Base-by-base conservation (phyloP, 2,113 vertebrate species). In the Phainopepla nitens region DNA sequence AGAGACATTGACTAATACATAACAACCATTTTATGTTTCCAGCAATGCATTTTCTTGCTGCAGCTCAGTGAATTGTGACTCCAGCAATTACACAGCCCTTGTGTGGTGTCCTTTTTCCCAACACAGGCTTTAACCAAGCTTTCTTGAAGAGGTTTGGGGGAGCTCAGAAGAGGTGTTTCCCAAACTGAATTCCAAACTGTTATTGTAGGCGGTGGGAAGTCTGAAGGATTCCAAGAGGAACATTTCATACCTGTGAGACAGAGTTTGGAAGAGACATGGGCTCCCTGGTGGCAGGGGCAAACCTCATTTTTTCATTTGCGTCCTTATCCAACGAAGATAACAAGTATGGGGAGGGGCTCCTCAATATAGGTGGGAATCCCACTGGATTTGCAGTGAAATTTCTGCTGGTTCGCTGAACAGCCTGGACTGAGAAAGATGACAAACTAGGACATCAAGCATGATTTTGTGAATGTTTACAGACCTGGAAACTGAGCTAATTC, bases 1-100 rank as follows among this genome's bases (percentile, higher is more conserved):
- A 62, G 23, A 82, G 10, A 17, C 8, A 2, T 25, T 70, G n/a
- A 17, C 1, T 4, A 50, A 27, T 36, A 41, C 0, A 2, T 49
- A 82, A 51, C 14, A 68, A 44, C 10, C 9, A n/a, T 15, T 72
- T 51, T 27, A 76, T 29, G 4, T 31, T 49, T 70, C 28, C 6
- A 42, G 12, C 17, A 36, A 22, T 16, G 64, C 5, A 7, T 82
- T 71, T 92, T 54, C 57, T 71, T 82, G 35, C 18, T 85, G 68
- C 82, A 71, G 15, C n/a, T 68, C 39, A 17, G 15, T 28, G 66
- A 35, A 33, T 21, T 19, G 9, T 50, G 51, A 39, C 42, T 93
- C 76, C 57, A 85, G 44, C 58, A 47, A 35, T n/a, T 15, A 60
- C 47, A 41, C 16, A 73, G 18, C 6, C 25, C 16, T 50, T 2